Conservation (phyloP, 2,797 vertebrate species). For the Trematomus bernacchii region DNA sequence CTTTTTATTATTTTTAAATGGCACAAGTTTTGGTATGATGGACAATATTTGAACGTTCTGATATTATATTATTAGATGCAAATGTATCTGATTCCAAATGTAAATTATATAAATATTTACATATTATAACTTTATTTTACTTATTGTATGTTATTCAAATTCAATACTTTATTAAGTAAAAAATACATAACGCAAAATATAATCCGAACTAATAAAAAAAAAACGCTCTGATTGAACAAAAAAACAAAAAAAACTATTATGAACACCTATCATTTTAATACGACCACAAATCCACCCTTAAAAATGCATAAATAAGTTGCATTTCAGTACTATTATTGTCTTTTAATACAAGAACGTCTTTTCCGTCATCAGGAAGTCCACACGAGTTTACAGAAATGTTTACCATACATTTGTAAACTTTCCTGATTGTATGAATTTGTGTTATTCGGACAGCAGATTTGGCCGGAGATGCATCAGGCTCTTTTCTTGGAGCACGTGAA, state of each 20-base stretch:
- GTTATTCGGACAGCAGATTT: constrained; percentile 8
- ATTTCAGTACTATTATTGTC: neutral
- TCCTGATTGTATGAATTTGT: constrained; percentile 6
- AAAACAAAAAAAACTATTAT: neutral
- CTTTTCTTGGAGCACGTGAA: constrained; percentile 30
- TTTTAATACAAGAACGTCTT: neutral
- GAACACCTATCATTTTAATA: neutral
- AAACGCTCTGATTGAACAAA: neutral
- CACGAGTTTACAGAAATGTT: neutral
- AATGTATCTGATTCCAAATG: neutral
- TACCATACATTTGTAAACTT: neutral
- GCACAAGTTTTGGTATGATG: neutral
- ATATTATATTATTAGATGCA: neutral
- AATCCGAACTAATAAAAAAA: neutral
- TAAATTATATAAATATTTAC: no score
- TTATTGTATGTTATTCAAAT: no score
- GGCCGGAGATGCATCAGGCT: constrained; percentile 15
- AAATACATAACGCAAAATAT: neutral
- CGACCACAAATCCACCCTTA: neutral
- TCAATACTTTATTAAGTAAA: no score
- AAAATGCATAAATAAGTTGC: neutral
- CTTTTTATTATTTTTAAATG: neutral
- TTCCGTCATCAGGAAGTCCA: neutral
- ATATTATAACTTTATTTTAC: neutral
- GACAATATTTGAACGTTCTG: neutral